Evolutionary conservation across 2,888 invertebrate species (phyloP), one percentile per base, ranked within the genome.

Genomic region (Pyrocoelia pectoralis): DNA sequence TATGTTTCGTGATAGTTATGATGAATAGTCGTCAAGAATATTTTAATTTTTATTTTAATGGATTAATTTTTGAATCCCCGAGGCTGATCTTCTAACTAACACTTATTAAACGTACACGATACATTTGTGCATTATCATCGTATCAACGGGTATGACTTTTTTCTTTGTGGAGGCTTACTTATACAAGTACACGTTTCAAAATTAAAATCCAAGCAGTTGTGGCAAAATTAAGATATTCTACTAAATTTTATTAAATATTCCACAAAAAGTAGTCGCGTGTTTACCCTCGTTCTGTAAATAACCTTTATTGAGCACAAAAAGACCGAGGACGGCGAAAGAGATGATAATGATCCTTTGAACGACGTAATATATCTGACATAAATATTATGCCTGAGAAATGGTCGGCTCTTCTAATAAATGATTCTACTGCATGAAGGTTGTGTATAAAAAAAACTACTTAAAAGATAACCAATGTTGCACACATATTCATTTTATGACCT

Each of bases 321-420:
- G 58, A 43, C 58, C 58, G 58, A 58, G 28, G 58, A 52, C 51
- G 46, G 51, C 17, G 46, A 52, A 58, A 58, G 58, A 58, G 51
- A 58, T 58, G 58, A 58, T 58, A 58, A 58, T 58, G 58, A 52
- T 58, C 43, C 58, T 41, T 52, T 58, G 58, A 58, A 58, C 51
- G 51, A 40, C 46, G 29, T 41, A 41, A 58, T 52, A 46, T 58
- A 58, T 51, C 58, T 46, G 43, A 52, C 51, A 24, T 15, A 58
- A 58, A 58, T 58, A 58, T 58, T 58, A 58, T 51, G 58, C 19
- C 24, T 46, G 46, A 46, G 46, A 46, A 46, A 46, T 46, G 14
- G 46, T 15, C 14, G 46, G 46, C 15, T 46, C 17, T 17, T 46
- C 4, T 18, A 18, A 18, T 46, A 46, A 46, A 46, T 46, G 15